A percentile compares a stretch with the other conserved stretches of the same genome.
Evolutionary conservation across 2,113 vertebrate genomes (phyloP).

Genomic region (Neogale vison): DNA sequence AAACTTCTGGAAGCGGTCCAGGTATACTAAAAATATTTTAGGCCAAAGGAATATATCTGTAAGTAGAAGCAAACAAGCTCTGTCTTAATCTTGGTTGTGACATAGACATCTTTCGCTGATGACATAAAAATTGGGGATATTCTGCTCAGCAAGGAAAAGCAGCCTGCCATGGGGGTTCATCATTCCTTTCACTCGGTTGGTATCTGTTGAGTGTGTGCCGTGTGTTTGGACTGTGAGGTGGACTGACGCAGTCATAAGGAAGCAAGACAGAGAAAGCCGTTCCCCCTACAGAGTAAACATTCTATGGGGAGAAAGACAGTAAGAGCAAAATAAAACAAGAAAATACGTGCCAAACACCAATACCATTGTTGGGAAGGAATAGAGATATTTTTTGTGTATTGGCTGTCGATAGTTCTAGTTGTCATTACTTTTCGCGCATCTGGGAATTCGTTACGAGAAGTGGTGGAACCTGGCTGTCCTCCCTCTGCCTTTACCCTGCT

Average conservation of each 20-base stretch:
- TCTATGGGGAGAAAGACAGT: not conserved
- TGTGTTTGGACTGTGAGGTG: not conserved
- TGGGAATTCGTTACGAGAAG: accelerated
- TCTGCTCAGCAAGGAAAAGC: not conserved
- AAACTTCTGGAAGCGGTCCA: not conserved
- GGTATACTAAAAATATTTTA: not conserved
- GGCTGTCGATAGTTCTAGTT: not conserved
- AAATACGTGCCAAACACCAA: accelerated
- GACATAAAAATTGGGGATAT: not conserved
- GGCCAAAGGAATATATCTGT: not conserved
- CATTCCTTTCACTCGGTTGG: accelerated
- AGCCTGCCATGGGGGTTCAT: accelerated
- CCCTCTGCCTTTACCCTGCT: accelerated
- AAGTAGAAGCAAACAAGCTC: not conserved
- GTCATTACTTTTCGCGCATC: not conserved
- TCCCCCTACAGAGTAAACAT: accelerated
- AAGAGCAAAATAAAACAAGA: not conserved
- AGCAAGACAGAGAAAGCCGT: not conserved
- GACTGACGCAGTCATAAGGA: accelerated
- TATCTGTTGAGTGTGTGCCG: accelerated
- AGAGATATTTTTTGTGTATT: accelerated
- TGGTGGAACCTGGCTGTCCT: not conserved
- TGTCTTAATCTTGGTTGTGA: not conserved
- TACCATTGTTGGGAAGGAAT: accelerated
- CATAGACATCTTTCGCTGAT: not conserved